Percentiles rank a stretch among this genome's conserved stretches.
These are phyloP conservation scores for Paraescarpia echinospica DNA, from an alignment of 1,140 invertebrate genomes.

Conservation along the genomic window DNA sequence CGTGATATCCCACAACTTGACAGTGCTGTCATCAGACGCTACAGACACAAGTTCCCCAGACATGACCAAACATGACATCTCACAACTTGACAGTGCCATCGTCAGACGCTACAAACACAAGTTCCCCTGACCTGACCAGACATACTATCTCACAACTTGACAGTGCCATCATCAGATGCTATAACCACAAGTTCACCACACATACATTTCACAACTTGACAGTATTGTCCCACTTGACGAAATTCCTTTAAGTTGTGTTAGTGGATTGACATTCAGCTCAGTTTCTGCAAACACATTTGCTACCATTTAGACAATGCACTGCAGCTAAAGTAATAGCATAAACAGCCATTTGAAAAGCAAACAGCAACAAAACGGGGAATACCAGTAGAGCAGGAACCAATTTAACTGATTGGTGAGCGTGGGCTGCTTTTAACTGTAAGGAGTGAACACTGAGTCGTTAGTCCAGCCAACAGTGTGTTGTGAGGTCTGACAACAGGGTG, in stretches of 20 bases:
- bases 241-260: no score
- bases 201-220: slow-evolving; percentile 12
- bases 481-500: no score
- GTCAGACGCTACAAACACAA: slow-evolving; percentile 17
- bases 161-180: slow-evolving; percentile 22
- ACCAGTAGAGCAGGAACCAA: no score
- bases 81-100: slow-evolving; percentile 18
- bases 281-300: not conserved
- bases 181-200: slow-evolving; percentile 5
- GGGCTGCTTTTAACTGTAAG: no score
- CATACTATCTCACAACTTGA: slow-evolving; percentile 11
- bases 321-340: not conserved
- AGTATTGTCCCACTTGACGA: no score
- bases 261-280: no score
- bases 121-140: slow-evolving; percentile 13
- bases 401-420: no score
- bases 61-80: slow-evolving; percentile 18
- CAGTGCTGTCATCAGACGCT: slow-evolving; percentile 21
- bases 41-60: not conserved
- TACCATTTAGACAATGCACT: not conserved
- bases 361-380: no score
- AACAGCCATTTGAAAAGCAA: not conserved
- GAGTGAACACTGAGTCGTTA: no score
- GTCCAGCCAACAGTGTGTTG: no score
- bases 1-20: slow-evolving; percentile 15